phyloP scores from a whole-genome alignment of 2,797 vertebrate species.

The Amblyraja radiata region DNA sequence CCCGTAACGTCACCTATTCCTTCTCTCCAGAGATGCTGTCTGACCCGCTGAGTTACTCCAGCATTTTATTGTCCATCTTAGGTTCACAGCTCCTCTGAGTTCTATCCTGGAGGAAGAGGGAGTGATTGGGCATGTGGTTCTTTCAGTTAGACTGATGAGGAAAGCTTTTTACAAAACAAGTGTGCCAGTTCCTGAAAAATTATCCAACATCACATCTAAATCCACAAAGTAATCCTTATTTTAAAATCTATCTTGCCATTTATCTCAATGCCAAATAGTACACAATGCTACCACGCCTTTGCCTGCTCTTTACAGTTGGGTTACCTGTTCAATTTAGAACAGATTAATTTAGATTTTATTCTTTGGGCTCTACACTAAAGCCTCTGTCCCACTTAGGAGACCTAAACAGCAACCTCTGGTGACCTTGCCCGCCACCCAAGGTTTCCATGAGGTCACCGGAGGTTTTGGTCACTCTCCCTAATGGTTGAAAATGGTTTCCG shows the following conservation, averaged over 20 bases:
- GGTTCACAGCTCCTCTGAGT: background rate
- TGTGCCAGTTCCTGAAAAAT: background rate
- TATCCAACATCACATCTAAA: background rate
- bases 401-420: no score
- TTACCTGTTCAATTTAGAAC: background rate
- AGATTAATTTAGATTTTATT: slow-evolving; percentile 22
- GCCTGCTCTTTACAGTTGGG: background rate
- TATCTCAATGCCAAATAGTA: slow-evolving; percentile 4
- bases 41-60: no score
- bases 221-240: background rate
- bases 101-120: background rate
- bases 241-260: background rate
- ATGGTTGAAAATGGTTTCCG: no score
- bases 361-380: background rate
- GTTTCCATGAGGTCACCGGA: no score
- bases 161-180: background rate
- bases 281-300: background rate
- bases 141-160: background rate
- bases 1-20: no score
- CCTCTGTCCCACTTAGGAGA: no score
- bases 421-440: no score
- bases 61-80: no score
- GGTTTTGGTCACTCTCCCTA: no score
- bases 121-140: background rate
- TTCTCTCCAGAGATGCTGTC: no score